These are phyloP conservation scores for Cyclophora punctaria DNA, from an alignment of 2,888 invertebrate genomes.

Conservation along the genomic window DNA sequence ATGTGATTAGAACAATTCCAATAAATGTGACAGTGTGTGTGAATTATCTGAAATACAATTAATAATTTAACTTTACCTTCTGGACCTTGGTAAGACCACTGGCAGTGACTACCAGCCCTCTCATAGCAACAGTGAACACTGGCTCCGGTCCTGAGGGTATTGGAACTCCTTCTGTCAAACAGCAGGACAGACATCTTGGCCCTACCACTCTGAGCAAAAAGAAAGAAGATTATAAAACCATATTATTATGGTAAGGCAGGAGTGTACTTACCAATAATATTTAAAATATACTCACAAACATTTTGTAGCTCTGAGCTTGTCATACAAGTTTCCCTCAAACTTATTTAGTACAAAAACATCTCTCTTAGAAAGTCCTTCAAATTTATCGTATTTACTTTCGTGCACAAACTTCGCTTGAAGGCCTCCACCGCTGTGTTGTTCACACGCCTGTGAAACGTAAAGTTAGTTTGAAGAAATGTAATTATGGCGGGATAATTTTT, in stretches of 20 bases:
- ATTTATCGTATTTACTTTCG: conserved; percentile 75
- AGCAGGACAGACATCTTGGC: conserved; percentile 85
- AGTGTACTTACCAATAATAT: neutral
- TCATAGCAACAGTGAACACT: conserved; percentile 88
- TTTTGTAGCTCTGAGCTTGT: conserved; percentile 77
- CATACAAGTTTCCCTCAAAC: conserved; percentile 84
- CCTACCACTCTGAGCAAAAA: conserved; percentile 80
- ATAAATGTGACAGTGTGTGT: too few relatives aligned
- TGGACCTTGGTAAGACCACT: conserved; percentile 72
- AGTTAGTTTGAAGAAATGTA: too few relatives aligned
- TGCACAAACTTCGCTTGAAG: conserved; percentile 78
- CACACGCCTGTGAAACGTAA: conserved; percentile 60
- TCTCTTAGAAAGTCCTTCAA: conserved; percentile 76
- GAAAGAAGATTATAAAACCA: too few relatives aligned
- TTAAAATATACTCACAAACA: conserved; percentile 78
- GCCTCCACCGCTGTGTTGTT: conserved; percentile 71
- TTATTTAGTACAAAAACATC: conserved; percentile 86
- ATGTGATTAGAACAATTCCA: too few relatives aligned
- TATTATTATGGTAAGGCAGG: too few relatives aligned
- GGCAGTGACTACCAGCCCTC: conserved; percentile 78
- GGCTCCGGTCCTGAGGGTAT: conserved; percentile 86
- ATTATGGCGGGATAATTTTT: too few relatives aligned
- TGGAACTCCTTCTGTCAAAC: conserved; percentile 80
- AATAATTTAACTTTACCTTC: conserved; percentile 32
- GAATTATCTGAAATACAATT: too few relatives aligned